Evolutionary conservation across 2,113 vertebrate genomes (phyloP).

Genomic region (Hystrix brachyura): DNA sequence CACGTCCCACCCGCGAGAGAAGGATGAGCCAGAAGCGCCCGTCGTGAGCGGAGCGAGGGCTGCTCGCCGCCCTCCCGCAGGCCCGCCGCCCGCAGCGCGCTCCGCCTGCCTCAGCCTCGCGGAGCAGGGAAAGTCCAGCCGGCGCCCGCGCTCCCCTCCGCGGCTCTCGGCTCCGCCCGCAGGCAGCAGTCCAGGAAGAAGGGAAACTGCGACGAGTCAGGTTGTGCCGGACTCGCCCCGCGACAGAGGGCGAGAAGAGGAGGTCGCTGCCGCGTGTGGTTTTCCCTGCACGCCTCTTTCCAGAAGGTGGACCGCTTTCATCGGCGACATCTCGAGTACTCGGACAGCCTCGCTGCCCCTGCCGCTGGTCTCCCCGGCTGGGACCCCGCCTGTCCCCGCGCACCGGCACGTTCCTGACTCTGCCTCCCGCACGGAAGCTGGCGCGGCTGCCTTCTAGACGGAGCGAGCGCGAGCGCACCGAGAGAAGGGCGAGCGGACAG

Average conservation of each 20-base stretch:
- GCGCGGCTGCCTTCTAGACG: not conserved
- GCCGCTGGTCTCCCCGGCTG: no score
- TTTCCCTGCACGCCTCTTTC: not conserved
- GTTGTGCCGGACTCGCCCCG: not conserved
- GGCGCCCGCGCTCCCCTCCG: not conserved
- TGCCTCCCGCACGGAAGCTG: no score
- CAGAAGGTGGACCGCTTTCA: no score
- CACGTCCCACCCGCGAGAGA: not conserved
- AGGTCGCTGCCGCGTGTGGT: not conserved
- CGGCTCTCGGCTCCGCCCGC: not conserved
- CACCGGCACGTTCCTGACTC: no score
- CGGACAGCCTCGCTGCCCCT: not conserved
- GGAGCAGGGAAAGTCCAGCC: not conserved
- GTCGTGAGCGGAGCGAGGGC: no score
- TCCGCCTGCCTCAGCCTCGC: rapidly evolving
- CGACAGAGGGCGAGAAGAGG: not conserved
- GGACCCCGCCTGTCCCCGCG: no score
- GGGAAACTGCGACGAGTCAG: not conserved
- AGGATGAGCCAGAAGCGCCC: not conserved
- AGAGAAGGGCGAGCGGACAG: not conserved
- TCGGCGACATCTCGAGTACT: not conserved
- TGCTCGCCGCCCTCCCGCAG: no score
- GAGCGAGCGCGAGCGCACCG: not conserved
- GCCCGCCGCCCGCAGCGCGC: not conserved
- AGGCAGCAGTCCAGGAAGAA: not conserved